Conservation (phyloP, 2,113 vertebrate genomes). For the Cavia aperea region DNA sequence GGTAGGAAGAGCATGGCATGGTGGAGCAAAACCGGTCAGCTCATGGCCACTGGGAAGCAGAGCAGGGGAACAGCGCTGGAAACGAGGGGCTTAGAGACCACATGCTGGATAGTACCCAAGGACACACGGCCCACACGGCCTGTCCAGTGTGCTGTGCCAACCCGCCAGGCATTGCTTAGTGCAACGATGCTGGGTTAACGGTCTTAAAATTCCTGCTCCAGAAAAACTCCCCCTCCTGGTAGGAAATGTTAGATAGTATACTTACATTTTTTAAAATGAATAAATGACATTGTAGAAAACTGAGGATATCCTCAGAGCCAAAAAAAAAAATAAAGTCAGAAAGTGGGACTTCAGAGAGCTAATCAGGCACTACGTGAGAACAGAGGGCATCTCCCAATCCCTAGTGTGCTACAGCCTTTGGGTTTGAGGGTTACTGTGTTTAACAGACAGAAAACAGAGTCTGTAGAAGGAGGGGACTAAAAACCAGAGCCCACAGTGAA, state of each 20-base stretch:
- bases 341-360: neutral
- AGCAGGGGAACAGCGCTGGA: neutral
- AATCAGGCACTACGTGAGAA: neutral
- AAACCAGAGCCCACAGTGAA: slow-evolving; percentile 1
- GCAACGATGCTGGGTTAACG: neutral
- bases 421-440: neutral
- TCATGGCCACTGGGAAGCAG: neutral
- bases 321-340: neutral
- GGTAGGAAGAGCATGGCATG: neutral
- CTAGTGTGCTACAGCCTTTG: neutral
- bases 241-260: neutral
- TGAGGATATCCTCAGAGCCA: neutral
- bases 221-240: neutral
- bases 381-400: neutral
- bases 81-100: neutral
- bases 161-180: neutral
- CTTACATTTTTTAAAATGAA: neutral
- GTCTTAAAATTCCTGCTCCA: neutral
- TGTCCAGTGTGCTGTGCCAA: neutral
- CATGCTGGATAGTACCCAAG: neutral
- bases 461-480: neutral
- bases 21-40: neutral
- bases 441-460: neutral
- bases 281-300: neutral
- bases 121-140: neutral